A percentile compares a stretch with the other conserved stretches of the same genome.
phyloP scores from a whole-genome alignment of 2,113 vertebrate species.

The Amphiprion ocellaris region DNA sequence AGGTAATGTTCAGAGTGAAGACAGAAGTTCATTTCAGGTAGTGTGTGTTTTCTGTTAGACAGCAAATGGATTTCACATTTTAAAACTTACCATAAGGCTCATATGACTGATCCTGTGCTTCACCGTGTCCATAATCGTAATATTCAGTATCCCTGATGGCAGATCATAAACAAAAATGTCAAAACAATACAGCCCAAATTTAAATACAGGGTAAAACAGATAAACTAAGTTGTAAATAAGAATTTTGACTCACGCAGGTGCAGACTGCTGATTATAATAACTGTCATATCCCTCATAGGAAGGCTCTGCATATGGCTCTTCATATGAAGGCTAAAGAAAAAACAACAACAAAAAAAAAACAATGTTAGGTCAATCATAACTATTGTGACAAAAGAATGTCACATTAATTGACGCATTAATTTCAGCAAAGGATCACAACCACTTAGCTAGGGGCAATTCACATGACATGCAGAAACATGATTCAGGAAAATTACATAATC shows the following conservation, averaged over 20 bases:
- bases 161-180: background rate
- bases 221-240: background rate
- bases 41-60: no score
- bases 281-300: slow-evolving; percentile 94
- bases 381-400: background rate
- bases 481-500: slow-evolving; percentile 89
- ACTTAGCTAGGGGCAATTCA: background rate
- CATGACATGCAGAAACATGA: background rate
- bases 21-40: background rate
- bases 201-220: background rate
- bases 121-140: slow-evolving; percentile 98
- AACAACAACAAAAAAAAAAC: background rate
- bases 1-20: background rate
- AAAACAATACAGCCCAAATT: fast-evolving
- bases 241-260: slow-evolving; percentile 89
- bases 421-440: no score
- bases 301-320: slow-evolving; percentile 91
- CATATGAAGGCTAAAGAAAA: slow-evolving; percentile 87
- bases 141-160: slow-evolving; percentile 94
- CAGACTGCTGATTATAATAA: slow-evolving; percentile 93
- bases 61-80: background rate
- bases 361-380: background rate
- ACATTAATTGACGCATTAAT: no score
- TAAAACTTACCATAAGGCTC: slow-evolving; percentile 91
- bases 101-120: slow-evolving; percentile 91